Conservation (phyloP, 1,140 invertebrate genomes). For the Rhagoletis pomonella region DNA sequence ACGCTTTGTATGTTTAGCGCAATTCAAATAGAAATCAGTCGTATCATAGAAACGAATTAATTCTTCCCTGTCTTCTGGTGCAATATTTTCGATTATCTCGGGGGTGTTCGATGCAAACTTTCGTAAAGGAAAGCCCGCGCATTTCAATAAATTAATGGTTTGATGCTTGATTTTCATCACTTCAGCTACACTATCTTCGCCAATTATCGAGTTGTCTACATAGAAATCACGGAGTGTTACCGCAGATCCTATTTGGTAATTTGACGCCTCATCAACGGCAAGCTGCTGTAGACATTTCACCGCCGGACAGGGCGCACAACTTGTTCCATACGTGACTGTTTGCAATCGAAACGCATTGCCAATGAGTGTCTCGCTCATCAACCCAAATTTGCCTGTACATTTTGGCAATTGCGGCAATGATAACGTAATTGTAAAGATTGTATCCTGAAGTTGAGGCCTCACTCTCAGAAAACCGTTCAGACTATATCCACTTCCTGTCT, state of each 20-base stretch:
- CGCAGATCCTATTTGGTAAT: conserved; percentile 62
- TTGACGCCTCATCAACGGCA: conserved; percentile 63
- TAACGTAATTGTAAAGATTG: conserved; percentile 54
- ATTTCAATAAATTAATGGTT: conserved; percentile 19
- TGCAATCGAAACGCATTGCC: conserved; percentile 64
- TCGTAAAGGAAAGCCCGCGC: conserved; percentile 22
- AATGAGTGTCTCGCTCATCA: conserved; percentile 61
- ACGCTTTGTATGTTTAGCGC: conserved; percentile 58
- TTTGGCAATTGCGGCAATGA: conserved; percentile 71
- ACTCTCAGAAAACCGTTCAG: too few relatives aligned
- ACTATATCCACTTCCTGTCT: too few relatives aligned
- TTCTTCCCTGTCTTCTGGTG: neutral
- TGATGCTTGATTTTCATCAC: neutral
- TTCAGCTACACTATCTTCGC: conserved; percentile 1
- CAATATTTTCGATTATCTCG: conserved; percentile 1
- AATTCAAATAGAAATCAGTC: conserved; percentile 61
- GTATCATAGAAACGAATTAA: neutral
- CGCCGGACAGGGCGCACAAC: conserved; percentile 55
- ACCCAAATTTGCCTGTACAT: conserved; percentile 74
- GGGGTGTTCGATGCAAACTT: conserved; percentile 49
- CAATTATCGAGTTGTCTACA: conserved; percentile 71
- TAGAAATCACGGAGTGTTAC: conserved; percentile 63
- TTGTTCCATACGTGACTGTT: conserved; percentile 61
- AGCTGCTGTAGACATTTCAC: conserved; percentile 66
- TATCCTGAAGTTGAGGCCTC: too few relatives aligned